phyloP scores from a whole-genome alignment of 2,888 invertebrate genomes.

The Panzeria rudis region DNA sequence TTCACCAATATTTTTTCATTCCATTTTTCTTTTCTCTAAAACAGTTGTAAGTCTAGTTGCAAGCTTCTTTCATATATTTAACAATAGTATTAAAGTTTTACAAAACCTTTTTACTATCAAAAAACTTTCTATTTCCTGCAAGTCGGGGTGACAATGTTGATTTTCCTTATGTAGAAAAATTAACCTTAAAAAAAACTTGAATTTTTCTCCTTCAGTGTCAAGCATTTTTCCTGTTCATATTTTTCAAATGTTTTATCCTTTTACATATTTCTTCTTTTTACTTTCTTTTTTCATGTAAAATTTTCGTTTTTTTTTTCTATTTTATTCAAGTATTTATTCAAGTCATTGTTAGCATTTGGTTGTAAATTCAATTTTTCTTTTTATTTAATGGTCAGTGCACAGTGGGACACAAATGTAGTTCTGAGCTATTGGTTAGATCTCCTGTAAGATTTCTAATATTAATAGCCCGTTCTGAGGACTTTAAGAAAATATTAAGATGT shows the following conservation, averaged over 20 bases:
- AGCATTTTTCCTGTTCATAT: constrained; percentile 61
- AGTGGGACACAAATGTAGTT: not conserved
- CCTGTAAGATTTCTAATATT: no score
- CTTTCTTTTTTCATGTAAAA: not conserved
- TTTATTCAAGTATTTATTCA: constrained; percentile 31
- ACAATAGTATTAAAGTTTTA: not conserved
- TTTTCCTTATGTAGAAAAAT: constrained; percentile 16
- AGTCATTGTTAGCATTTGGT: constrained; percentile 58
- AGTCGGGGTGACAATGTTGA: constrained; percentile 40
- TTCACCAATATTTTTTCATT: no score
- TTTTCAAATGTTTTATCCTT: constrained; percentile 44
- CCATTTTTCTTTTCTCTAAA: no score
- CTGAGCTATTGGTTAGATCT: no score
- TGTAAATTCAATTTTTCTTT: not conserved
- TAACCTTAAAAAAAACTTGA: not conserved
- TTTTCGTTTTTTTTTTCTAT: not conserved
- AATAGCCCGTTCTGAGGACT: no score
- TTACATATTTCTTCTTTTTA: constrained; percentile 21
- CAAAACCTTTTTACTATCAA: not conserved
- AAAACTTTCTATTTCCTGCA: not conserved
- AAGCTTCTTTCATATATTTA: not conserved
- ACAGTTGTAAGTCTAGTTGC: not conserved
- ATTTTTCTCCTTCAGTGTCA: constrained; percentile 55
- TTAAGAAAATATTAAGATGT: no score
- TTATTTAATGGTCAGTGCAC: constrained; percentile 1